Conservation (phyloP, 2,888 invertebrate species). For the Lithophane leautieri region DNA sequence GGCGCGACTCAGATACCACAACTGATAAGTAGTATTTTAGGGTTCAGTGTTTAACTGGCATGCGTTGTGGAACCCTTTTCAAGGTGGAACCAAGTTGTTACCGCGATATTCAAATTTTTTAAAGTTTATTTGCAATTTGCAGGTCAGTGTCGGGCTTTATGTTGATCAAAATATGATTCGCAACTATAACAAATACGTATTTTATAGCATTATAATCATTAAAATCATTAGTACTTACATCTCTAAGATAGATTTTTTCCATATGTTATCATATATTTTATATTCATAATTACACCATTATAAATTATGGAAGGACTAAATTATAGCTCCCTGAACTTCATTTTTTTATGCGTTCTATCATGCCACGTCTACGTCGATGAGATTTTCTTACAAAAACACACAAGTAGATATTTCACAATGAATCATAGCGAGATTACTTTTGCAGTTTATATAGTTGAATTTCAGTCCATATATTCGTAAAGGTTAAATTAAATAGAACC, state of each 20-base stretch:
- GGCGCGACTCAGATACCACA: conserved; percentile 63
- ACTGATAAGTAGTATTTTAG: conserved; percentile 64
- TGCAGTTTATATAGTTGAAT: neutral
- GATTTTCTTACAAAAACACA: no score
- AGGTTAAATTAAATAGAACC: conserved; percentile 14
- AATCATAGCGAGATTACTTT: neutral
- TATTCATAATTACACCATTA: neutral
- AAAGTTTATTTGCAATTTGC: no score
- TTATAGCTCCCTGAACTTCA: neutral
- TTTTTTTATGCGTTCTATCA: neutral
- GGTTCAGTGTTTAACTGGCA: conserved; percentile 35
- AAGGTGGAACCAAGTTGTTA: no score
- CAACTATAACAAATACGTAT: no score
- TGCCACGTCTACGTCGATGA: neutral
- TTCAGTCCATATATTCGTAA: neutral
- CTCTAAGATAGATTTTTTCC: no score
- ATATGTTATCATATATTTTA: neutral
- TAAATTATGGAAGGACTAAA: neutral
- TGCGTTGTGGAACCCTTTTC: neutral
- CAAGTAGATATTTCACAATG: neutral
- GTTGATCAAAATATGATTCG: no score
- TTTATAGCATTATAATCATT: no score
- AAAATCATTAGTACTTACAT: no score
- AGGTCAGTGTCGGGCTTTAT: no score
- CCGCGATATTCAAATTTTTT: no score